Base-by-base conservation (phyloP, 2,888 invertebrate genomes). In the Andrena haemorrhoa region DNA sequence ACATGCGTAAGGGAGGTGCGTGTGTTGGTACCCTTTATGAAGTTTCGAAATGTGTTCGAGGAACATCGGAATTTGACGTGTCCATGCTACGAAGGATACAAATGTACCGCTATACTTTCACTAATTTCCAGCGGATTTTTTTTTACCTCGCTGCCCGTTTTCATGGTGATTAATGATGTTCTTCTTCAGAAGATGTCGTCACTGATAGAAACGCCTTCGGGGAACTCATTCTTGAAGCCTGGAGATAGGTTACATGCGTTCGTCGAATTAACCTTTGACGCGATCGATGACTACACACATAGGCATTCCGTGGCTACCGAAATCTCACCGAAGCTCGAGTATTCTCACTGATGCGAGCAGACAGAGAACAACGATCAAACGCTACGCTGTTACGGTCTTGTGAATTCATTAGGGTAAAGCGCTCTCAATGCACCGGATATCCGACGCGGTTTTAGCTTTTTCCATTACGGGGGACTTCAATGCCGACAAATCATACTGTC, bases 391-490 rank as follows among this genome's bases (percentile, higher is more conserved):
- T 78, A 89, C 84, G 83, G 79, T 81, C 51, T 75, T 66, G 79
- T 68, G 85, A 78, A 26, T 82, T 53, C 84, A 76, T 72, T 58
- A 65, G 76, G 78, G 72, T 71, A 72, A 76, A 77, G 61, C 65
- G 82, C 64, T 75, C 68, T 89, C 79, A 85, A 87, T 87, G 66
- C 72, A 74, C 86, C 90, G 91, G 91, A 91, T 69, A 83, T 92
- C 90, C 92, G 90, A 83, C 53, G 53, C 63, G 74, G 64, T 79
- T 86, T 41, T 84, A 66, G 68, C 31, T 69, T 41, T 58, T 61
- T 74, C 53, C 71, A 35, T 47, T 20, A 20, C 6, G 2, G 51
- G 12, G 2, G 12, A 41, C 33, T 66, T 53, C 81, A 41, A 56
- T 64, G 66, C 47, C 47, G 33, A 4, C 6, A 35, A 74, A 61